Percentiles rank a stretch among this genome's conserved stretches.
Evolutionary conservation across 2,888 invertebrate species (phyloP).

Genomic region (Hyppa rectilinea): DNA sequence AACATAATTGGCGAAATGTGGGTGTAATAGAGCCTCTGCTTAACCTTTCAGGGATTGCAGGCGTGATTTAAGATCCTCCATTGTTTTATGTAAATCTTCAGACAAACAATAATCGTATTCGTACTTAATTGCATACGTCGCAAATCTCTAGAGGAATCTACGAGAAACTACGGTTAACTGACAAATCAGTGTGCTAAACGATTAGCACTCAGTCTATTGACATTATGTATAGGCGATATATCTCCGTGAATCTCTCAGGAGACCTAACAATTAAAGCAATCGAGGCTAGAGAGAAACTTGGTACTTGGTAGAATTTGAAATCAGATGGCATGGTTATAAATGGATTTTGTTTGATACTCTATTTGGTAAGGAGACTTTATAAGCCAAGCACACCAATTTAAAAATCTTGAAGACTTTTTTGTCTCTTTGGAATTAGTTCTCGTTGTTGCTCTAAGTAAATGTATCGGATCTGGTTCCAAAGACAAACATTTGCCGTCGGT

Average conservation of each 20-base stretch:
- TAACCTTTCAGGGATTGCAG: too few relatives aligned
- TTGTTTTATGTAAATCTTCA: background rate
- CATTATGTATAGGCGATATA: slow-evolving; percentile 27
- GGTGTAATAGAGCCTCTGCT: too few relatives aligned
- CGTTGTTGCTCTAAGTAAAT: slow-evolving; percentile 26
- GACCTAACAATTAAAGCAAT: slow-evolving; percentile 23
- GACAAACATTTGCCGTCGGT: slow-evolving; percentile 5
- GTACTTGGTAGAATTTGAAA: background rate
- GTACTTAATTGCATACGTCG: slow-evolving; percentile 1
- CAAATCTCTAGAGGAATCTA: slow-evolving; percentile 26
- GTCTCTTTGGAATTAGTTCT: background rate
- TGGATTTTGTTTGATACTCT: background rate
- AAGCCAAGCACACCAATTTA: too few relatives aligned
- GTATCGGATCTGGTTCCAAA: slow-evolving; percentile 3
- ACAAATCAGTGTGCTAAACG: slow-evolving; percentile 21
- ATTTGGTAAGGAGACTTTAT: too few relatives aligned
- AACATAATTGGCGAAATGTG: too few relatives aligned
- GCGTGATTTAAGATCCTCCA: background rate
- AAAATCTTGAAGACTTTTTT: too few relatives aligned
- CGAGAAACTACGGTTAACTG: slow-evolving; percentile 11
- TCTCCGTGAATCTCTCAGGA: slow-evolving; percentile 6
- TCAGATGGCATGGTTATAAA: background rate
- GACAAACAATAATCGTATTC: background rate
- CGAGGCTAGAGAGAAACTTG: background rate
- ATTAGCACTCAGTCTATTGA: slow-evolving; percentile 30